Percentiles rank a stretch among this genome's conserved stretches.
phyloP scores from a whole-genome alignment of 2,113 vertebrate genomes.

The Orycteropus afer region DNA sequence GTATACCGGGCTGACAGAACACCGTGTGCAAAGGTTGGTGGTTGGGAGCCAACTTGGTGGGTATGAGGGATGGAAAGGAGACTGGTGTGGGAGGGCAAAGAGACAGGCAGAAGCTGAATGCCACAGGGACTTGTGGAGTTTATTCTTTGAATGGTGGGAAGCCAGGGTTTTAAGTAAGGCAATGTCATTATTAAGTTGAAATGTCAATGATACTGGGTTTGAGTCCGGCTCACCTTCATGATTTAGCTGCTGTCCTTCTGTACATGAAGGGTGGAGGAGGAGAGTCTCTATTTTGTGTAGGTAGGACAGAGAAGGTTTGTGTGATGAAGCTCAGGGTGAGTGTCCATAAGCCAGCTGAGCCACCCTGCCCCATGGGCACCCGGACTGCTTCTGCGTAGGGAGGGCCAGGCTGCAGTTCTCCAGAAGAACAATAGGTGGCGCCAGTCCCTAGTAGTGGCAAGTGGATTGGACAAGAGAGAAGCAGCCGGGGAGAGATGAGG shows the following conservation, averaged over 20 bases:
- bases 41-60: not conserved
- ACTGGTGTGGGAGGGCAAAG: not conserved
- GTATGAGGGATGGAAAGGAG: not conserved
- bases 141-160: not conserved
- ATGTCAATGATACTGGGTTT: not conserved
- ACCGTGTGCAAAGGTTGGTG: not conserved
- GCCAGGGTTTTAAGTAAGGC: not conserved
- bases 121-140: too few relatives aligned
- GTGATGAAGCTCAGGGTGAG: not conserved
- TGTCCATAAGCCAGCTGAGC: not conserved
- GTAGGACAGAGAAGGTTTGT: not conserved
- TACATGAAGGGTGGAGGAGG: not conserved
- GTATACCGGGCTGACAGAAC: not conserved
- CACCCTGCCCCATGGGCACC: too few relatives aligned
- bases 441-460: not conserved
- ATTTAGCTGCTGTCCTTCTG: not conserved
- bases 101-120: not conserved
- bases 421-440: conserved; percentile 15
- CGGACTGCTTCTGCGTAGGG: not conserved
- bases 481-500: not conserved
- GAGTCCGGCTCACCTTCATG: not conserved
- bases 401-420: conserved; percentile 31
- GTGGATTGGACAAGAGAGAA: not conserved
- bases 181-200: not conserved
- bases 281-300: not conserved